Conservation (phyloP, 2,113 vertebrate genomes). For the Hydropotes inermis region DNA sequence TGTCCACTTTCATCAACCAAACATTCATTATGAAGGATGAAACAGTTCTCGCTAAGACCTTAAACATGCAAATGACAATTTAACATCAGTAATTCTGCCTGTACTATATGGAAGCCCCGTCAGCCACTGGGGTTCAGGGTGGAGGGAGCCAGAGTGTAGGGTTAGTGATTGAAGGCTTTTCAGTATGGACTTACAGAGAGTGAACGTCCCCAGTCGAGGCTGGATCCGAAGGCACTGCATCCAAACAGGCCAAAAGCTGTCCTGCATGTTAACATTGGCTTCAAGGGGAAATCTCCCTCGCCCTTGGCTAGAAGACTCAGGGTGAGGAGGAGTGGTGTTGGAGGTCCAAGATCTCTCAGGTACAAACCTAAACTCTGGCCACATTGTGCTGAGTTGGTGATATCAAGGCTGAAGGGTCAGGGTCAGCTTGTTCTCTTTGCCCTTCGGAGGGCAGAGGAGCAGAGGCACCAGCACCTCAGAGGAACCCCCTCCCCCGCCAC, state of each 20-base stretch:
- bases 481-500: fast-evolving
- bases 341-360: background rate
- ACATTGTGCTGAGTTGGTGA: background rate
- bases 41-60: background rate
- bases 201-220: background rate
- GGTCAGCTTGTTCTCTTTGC: background rate
- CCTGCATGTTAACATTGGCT: background rate
- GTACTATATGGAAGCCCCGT: too few relatives aligned
- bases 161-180: background rate
- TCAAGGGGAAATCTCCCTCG: background rate
- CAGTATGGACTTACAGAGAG: background rate
- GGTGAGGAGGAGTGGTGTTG: background rate
- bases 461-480: too few relatives aligned
- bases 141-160: background rate
- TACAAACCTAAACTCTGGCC: background rate
- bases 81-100: background rate
- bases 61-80: background rate
- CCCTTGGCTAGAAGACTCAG: background rate
- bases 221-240: background rate
- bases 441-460: background rate
- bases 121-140: background rate
- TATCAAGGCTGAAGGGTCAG: background rate
- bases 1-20: background rate
- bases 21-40: background rate
- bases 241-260: background rate